Base-by-base conservation (phyloP, 2,797 vertebrate genomes). In the Phoeniculus purpureus region DNA sequence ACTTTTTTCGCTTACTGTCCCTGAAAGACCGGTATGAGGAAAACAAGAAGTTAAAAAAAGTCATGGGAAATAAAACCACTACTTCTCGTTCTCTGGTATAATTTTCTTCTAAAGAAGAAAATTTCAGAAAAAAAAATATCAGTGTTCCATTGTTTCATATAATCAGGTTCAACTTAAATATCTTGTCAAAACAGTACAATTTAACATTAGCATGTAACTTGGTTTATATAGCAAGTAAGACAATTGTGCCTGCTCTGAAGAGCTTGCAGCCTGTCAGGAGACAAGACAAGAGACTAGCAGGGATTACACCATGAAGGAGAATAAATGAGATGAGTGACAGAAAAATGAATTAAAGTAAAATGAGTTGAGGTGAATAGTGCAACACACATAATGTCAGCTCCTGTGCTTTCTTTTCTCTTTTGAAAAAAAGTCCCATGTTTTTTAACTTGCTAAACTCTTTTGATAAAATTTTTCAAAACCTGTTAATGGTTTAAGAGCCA, bases 101-200 rank as follows among this genome's bases (percentile, higher is more conserved):
- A 2, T 56, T 58, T 65, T 66, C 58, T 75, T 56, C 75, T 19
- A 32, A 83, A 86, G 62, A 72, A 93, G 31, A 88, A 85, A 34
- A 88, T 76, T 67, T 89, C 74, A 88, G 76, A 47, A 6, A 91
- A 66, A 6, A 91, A 66, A 91, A 87, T 61, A 15, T 12, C 34
- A 47, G 31, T 27, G 25, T 88, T 92, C 87, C 81, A 78, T 95
- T 95, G 94, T 95, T 95, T 95, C 92, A 78, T 91, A 73, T 95
- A 87, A 95, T 94, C 82, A 88, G 89, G 89, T 92, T 95, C 92
- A 93, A 86, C 87, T 85, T 91, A 81, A 92, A 89, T 93, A 92
- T 91, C 80, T 81, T 94, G 95, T 94, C 95, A 95, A 95, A 96
- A 95, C 94, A 94, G 93, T 89, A 91, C 86, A 91, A 95, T 96